These are phyloP conservation scores for Gadopsis bispinosus DNA, from an alignment of 2,797 vertebrate species.

Conservation along the genomic window DNA sequence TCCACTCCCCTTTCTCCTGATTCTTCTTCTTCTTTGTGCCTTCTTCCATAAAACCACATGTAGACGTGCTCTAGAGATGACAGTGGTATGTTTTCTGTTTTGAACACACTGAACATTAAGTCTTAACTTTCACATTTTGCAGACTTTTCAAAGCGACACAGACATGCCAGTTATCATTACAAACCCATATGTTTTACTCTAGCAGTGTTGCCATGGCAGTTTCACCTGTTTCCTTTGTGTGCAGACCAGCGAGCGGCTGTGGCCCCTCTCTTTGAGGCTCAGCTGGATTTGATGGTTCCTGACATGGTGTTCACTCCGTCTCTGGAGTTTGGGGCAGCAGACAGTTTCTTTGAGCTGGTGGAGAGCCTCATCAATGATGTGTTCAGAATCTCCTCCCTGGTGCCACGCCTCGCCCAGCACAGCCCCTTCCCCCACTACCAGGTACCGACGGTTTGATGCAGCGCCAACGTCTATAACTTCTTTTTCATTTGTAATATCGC, in stretches of 20 bases:
- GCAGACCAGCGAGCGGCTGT: constrained; percentile 84
- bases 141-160: neutral
- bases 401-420: constrained; percentile 86
- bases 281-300: constrained; percentile 87
- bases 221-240: neutral
- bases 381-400: constrained; percentile 88
- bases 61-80: neutral
- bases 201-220: neutral
- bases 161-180: neutral
- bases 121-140: neutral
- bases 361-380: constrained; percentile 87
- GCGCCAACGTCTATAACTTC: neutral
- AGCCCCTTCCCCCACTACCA: constrained; percentile 88
- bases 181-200: neutral
- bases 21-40: neutral
- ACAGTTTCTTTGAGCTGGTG: constrained; percentile 87
- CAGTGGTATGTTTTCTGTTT: neutral
- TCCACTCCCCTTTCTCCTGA: neutral
- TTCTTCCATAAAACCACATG: neutral
- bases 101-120: neutral
- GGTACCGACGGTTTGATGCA: constrained; percentile 79
- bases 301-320: constrained; percentile 91
- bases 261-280: constrained; percentile 90
- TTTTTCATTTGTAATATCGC: neutral
- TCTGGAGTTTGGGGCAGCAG: constrained; percentile 83